Evolutionary conservation across 2,888 invertebrate species (phyloP).

Genomic region (Nymphalis urticae): DNA sequence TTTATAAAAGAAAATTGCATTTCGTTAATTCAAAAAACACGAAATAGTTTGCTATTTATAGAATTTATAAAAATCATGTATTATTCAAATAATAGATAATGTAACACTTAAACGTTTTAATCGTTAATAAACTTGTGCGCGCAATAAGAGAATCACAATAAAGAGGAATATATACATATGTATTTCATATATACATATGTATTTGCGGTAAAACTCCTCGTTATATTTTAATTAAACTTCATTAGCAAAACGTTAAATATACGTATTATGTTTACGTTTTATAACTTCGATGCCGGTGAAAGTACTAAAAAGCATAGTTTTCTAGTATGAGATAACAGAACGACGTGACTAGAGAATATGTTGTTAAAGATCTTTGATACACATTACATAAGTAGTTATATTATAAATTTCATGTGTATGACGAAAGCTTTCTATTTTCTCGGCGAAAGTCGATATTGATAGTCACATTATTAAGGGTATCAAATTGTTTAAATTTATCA

Average conservation of each 20-base stretch:
- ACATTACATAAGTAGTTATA: constrained; percentile 30
- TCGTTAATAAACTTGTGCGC: too few relatives aligned
- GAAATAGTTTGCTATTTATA: too few relatives aligned
- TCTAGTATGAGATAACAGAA: constrained; percentile 20
- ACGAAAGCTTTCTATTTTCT: constrained; percentile 37
- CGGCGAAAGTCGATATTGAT: constrained; percentile 5
- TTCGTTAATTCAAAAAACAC: too few relatives aligned
- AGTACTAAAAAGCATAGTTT: constrained; percentile 18
- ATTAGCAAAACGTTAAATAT: background rate
- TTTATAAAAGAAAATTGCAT: too few relatives aligned
- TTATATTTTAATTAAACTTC: too few relatives aligned
- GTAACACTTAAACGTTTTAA: too few relatives aligned
- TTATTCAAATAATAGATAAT: too few relatives aligned
- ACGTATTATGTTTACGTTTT: background rate
- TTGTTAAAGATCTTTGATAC: constrained; percentile 27
- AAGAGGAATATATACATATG: too few relatives aligned
- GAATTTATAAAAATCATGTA: too few relatives aligned
- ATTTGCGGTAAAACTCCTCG: too few relatives aligned
- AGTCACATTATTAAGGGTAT: background rate
- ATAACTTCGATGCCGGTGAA: constrained; percentile 15
- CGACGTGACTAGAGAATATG: constrained; percentile 25
- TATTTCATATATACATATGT: too few relatives aligned
- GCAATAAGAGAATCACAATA: too few relatives aligned
- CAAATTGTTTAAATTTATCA: background rate
- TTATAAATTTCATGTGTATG: constrained; percentile 33